Base-by-base conservation (phyloP, 2,113 vertebrate genomes). In the Atlantisia rogersi region DNA sequence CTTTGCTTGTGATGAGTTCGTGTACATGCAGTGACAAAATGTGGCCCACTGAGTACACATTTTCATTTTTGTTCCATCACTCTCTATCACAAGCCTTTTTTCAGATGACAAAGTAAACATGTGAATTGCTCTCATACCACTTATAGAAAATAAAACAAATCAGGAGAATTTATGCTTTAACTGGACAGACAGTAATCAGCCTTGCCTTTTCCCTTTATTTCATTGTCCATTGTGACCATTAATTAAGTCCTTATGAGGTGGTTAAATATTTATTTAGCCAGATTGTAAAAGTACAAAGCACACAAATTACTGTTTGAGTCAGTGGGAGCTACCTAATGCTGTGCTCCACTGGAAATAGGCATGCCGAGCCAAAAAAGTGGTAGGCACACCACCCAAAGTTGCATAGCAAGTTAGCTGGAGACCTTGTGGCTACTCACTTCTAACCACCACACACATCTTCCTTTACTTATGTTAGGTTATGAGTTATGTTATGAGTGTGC, bases 191-290 rank as follows among this genome's bases (percentile, higher is more conserved):
- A 52, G 11, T 17, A 56, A 81, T 31, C 56, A 68, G 35, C 15
- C 40, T 46, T 67, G 56, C n/a, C 37, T 88, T 63, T 86, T 2
- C 56, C 31, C 40, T 55, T 74, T 56, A 8, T 46, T 85, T 79
- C 40, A 15, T 58, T 89, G 84, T 82, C 62, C 48, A 69, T 17
- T 50, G 32, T 71, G 28, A 91, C 24, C 31, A 56, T 46, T 90
- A 92, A 94, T 65, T 60, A 95, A 69, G 35, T 52, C 48, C 48
- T 40, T 69, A 31, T 50, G 50, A 88, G 29, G 44, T 2, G 53
- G 16, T 86, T 73, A 87, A 81, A 42, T 48, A 86, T 37, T 94
- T 85, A 73, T 89, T 95, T 85, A 70, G 29, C 12, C 62, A 69
- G 39, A 58, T 73, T 89, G 65, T 95, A 91, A 92, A 87, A 82